phyloP scores from a whole-genome alignment of 2,113 vertebrate genomes.

The Mungos mungo region DNA sequence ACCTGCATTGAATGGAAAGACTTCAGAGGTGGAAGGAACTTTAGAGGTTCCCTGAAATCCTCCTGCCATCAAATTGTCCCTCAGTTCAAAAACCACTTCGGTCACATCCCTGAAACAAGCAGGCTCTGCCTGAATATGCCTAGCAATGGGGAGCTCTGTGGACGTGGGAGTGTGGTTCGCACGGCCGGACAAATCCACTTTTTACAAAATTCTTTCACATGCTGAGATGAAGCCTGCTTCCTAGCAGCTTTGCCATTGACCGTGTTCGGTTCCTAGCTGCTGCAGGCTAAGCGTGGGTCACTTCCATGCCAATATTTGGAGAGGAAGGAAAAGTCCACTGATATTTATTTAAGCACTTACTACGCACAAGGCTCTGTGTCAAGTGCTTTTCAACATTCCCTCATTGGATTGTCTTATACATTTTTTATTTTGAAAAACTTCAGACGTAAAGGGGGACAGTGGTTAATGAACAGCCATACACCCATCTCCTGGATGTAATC shows the following conservation, averaged over 20 bases:
- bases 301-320: neutral
- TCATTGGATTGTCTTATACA: neutral
- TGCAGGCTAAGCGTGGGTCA: neutral
- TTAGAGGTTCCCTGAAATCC: neutral
- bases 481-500: neutral
- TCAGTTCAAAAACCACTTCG: neutral
- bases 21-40: neutral
- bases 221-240: neutral
- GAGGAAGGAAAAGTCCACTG: neutral
- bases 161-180: neutral
- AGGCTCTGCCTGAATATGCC: neutral
- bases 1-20: neutral
- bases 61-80: neutral
- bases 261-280: neutral
- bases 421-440: slow-evolving; percentile 34
- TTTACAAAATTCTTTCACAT: neutral
- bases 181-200: too few species aligned
- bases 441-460: neutral
- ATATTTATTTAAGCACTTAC: neutral
- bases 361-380: neutral
- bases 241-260: neutral
- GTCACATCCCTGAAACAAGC: neutral
- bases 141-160: neutral
- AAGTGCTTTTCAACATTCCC: neutral
- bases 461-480: neutral